Evolutionary conservation across 2,888 invertebrate genomes (phyloP).

Genomic region (Ormyrus thymus): DNA sequence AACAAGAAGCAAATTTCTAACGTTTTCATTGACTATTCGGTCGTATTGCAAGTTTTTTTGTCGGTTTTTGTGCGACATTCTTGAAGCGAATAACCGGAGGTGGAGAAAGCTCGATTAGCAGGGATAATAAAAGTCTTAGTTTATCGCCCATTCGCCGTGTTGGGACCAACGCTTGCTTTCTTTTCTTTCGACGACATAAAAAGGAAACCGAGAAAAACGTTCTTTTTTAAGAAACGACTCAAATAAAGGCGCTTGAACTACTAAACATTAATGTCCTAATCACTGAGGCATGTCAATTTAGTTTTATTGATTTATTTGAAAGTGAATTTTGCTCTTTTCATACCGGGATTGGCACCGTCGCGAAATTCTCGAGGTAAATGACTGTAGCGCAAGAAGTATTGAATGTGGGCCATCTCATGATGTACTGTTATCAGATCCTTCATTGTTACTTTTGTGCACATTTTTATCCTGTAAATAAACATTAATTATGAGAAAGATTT

Average conservation of each 20-base stretch:
- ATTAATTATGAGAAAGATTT: not conserved
- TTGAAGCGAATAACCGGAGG: constrained; percentile 19
- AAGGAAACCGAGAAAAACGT: constrained; percentile 21
- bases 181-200: constrained; percentile 24
- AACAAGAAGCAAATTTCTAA: not conserved
- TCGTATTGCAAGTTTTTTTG: not conserved
- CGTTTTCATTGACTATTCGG: not conserved
- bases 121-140: constrained; percentile 46
- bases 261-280: constrained; percentile 40
- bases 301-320: constrained; percentile 30
- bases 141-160: not conserved
- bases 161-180: constrained; percentile 29
- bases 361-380: constrained; percentile 90
- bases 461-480: constrained; percentile 84
- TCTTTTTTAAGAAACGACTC: not conserved
- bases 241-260: not conserved
- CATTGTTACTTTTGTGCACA: constrained; percentile 91
- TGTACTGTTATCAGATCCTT: constrained; percentile 91
- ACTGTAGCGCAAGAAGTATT: constrained; percentile 90
- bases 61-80: constrained; percentile 5
- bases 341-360: constrained; percentile 95
- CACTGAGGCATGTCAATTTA: not conserved
- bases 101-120: constrained; percentile 47
- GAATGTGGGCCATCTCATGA: constrained; percentile 94
- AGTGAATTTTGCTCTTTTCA: constrained; percentile 17